Base-by-base conservation (phyloP, 1,140 invertebrate genomes). In the Antheraea mylitta region DNA sequence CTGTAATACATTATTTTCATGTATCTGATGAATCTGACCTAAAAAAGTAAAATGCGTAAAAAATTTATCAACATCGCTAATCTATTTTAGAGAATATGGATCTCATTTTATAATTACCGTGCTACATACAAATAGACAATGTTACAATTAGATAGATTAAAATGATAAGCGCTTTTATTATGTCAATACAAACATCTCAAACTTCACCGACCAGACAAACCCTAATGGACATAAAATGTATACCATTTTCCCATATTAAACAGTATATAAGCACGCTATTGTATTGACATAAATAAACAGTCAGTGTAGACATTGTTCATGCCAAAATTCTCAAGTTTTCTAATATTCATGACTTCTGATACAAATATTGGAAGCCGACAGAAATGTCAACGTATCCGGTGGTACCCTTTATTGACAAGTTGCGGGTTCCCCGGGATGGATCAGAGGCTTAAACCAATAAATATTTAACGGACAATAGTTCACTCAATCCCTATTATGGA, bases 341-440 rank as follows among this genome's bases (percentile, higher is more conserved):
- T 42, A 73, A 74, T 73, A 76, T 76, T 74, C 72, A 76, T 70
- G 60, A 64, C 65, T 48, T 63, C 68, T 73, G 67, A 67, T 70
- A 72, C 65, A 72, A 72, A 74, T 70, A 68, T 71, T 70, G 74
- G 60, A 62, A 71, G 71, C 58, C 61, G 59, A 48, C 71, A 48
- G 42, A 68, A 69, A 71, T 76, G 70, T 71, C 75, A 74, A 71
- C 73, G 68, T 70, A 58, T 59, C 19, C 58, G 45, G 38, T 42
- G 61, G 38, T 68, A 67, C 18, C 68, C 64, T 61, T 70, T 73
- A 71, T 73, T 73, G 71, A 73, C 71, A 72, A 70, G 74, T 71
- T 68, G 68, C 53, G 67, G 70, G 42, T 70, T 62, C 69, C 38
- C 19, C 18, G 53, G 65, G 48, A 42, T 22, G 62, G 67, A 67